Percentiles rank a stretch among this genome's conserved stretches.
These are phyloP conservation scores for Ladona fulva DNA, from an alignment of 1,140 invertebrate genomes.

Conservation along the genomic window DNA sequence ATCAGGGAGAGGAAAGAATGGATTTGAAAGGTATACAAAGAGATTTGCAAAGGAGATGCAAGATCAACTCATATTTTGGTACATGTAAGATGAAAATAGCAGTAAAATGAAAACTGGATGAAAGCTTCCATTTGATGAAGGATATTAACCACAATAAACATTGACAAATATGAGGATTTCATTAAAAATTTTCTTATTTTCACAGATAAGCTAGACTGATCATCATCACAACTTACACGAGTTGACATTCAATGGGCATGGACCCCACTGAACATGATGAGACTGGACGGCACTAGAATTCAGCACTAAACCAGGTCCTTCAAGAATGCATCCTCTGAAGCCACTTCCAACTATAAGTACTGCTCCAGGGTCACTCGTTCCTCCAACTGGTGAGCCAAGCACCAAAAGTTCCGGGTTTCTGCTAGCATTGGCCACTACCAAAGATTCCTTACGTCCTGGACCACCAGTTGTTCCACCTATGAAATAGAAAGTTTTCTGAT, in stretches of 20 bases:
- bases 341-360: constrained; percentile 58
- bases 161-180: too few relatives aligned
- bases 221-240: constrained; percentile 45
- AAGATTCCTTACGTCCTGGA: not conserved
- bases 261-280: constrained; percentile 59
- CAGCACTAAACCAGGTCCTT: constrained; percentile 73
- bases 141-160: too few relatives aligned
- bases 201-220: not conserved
- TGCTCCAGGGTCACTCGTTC: constrained; percentile 48
- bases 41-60: too few relatives aligned
- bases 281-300: constrained; percentile 49
- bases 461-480: not conserved
- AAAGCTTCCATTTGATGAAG: too few relatives aligned
- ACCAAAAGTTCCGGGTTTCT: constrained; percentile 60
- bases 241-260: constrained; percentile 56
- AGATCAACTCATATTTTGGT: too few relatives aligned
- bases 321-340: constrained; percentile 72
- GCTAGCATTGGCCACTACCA: constrained; percentile 63
- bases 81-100: too few relatives aligned
- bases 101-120: too few relatives aligned
- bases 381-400: constrained; percentile 41
- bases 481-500: too few relatives aligned
- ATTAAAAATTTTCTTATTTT: too few relatives aligned
- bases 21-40: too few relatives aligned
- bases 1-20: too few relatives aligned